Percentiles rank a stretch among this genome's conserved stretches.
These are phyloP conservation scores for Amorpha juglandis DNA, from an alignment of 2,888 invertebrate species.

Conservation along the genomic window DNA sequence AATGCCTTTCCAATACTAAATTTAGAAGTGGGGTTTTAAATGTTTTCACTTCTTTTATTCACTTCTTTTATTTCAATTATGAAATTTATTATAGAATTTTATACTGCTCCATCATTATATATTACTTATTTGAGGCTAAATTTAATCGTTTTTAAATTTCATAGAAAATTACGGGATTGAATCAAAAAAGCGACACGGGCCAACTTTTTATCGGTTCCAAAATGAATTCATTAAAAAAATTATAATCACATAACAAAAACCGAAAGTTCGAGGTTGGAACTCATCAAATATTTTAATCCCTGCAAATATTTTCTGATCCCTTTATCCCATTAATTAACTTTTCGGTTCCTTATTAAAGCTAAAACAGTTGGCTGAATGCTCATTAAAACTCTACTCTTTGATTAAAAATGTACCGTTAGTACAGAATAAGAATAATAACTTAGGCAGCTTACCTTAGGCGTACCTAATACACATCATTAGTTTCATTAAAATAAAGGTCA, in stretches of 20 bases:
- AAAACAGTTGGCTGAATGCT: constrained; percentile 10
- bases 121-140: too few species aligned
- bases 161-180: not conserved
- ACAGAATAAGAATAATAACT: not conserved
- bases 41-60: too few species aligned
- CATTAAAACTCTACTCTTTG: constrained; percentile 10
- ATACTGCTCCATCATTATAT: too few species aligned
- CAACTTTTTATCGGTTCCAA: not conserved
- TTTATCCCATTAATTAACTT: constrained; percentile 29
- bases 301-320: constrained; percentile 28
- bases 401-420: constrained; percentile 10
- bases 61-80: too few species aligned
- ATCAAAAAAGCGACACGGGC: not conserved
- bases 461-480: too few species aligned
- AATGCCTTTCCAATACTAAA: too few species aligned
- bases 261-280: constrained; percentile 14
- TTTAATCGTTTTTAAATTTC: too few species aligned
- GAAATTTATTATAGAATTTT: too few species aligned
- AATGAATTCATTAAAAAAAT: constrained; percentile 13
- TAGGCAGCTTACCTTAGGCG: not conserved
- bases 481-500: not conserved
- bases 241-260: constrained; percentile 18
- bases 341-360: constrained; percentile 29
- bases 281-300: constrained; percentile 24
- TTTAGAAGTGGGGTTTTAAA: too few species aligned